Base-by-base conservation (phyloP, 1,140 invertebrate genomes). In the Muscidifurax raptorellus region DNA sequence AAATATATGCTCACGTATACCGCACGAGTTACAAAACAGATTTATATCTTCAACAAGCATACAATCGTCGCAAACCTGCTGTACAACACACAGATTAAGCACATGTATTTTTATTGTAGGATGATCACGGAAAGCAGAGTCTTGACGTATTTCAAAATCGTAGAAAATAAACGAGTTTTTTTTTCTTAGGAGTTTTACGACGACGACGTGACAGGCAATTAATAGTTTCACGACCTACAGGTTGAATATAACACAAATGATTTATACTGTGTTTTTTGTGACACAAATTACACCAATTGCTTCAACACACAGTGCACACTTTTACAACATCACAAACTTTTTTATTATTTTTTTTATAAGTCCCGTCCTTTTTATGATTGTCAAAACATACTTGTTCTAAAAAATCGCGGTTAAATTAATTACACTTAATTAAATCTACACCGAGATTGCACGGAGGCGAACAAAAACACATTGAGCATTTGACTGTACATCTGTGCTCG, bases 1-100 rank as follows among this genome's bases (percentile, higher is more conserved):
- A 76, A 80, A 84, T 64, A 84, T 52, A 67, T 67, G 67, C 44
- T 76, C 75, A 27, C 47, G 76, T 47, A 83, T 25, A 15, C 27
- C 69, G 2, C 27, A 71, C 22, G 22, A 10, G 7, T 15, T 4
- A 25, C 4, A 36, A 36, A 36, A 0, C 10, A 36, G 7, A 36
- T 36, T 36, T 0, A 36, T 36, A 36, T 36, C 10, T 36, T 36
- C 7, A 6, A 9, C 36, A 9, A 36, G 10, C 36, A 36, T 10
- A 36, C 36, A 36, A 36, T 40, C 7, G 10, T 40, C 36, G 10
- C 36, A 9, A 40, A 40, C 36, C 36, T 40, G 36, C 36, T 72
- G 69, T 6, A 72, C 22, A 5, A 72, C 22, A 72, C 69, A 72
- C 27, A 32, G 27, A 28, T 27, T 28, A 30, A 15, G 6, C 10